Evolutionary conservation across 2,888 invertebrate genomes (phyloP), one percentile per base, ranked within the genome.

Genomic region (Timema cristinae): DNA sequence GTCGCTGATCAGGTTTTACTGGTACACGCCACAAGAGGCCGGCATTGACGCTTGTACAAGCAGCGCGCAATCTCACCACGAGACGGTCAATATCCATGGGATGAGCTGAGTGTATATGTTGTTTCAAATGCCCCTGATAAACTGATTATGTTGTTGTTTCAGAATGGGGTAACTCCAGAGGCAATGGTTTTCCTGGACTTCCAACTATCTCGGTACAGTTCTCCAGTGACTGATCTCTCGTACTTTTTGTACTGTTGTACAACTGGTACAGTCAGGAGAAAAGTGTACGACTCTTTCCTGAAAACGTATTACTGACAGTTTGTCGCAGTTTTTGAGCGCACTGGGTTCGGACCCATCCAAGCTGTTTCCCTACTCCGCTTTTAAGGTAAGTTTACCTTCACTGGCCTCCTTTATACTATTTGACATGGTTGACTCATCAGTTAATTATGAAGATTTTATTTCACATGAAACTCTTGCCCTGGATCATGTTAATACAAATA

Each of bases 81-180:
- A 32, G 32, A 32, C 4, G 32, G 32, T 32, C 32, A 32, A 32
- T 32, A 32, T 32, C 32, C 32, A 32, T 4, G 32, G 32, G 32
- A 32, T 32, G 32, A 4, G 1, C 32, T 32, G 32, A 32, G 32
- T 32, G 1, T 2, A 32, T 32, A 2, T 32, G 32, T 32, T 32
- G 32, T 32, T 32, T 4, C 32, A 32, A 32, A 32, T 32, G 32
- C 32, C 32, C 32, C 32, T 4, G 4, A 32, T 32, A 32, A 32
- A 4, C 16, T 66, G 47, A n/a, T 32, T n/a, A 66, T 15, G 66
- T 54, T 54, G 32, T 67, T 67, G 7, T 68, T 71, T n/a, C 59
- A 71, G 68, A 51, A 71, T 15, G 70, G 68, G n/a, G 71, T 71
- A 13, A 71, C 73, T 48, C 76, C 76, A 6, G 69, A 68, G 2